phyloP scores from a whole-genome alignment of 2,113 vertebrate genomes.

The Grallaria varia region DNA sequence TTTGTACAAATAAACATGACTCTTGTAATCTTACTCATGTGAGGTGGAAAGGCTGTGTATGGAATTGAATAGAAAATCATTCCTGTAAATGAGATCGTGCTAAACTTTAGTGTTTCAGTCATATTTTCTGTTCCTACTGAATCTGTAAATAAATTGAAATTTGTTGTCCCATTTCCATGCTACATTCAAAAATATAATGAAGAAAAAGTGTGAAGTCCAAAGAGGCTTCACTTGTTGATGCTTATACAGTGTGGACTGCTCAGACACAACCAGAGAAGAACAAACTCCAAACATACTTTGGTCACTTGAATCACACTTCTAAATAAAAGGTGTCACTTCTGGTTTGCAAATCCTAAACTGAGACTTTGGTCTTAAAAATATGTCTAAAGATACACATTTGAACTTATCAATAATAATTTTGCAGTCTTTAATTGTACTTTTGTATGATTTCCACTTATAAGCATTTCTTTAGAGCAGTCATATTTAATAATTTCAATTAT shows the following conservation, averaged over 20 bases:
- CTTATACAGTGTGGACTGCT: not conserved
- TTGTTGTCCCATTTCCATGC: not conserved
- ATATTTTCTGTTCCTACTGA: not conserved
- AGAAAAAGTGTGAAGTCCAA: not conserved
- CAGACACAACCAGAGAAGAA: not conserved
- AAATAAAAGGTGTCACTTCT: not conserved
- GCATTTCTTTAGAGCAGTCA: not conserved
- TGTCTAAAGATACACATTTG: not conserved
- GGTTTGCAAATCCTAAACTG: not conserved
- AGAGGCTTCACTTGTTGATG: not conserved
- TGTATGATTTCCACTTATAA: not conserved
- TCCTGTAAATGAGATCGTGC: not conserved
- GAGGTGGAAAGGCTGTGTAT: not conserved
- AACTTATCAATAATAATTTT: not conserved
- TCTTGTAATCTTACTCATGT: not conserved
- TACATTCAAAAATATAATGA: not conserved
- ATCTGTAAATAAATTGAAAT: not conserved
- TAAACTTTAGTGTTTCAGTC: not conserved
- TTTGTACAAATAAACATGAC: not conserved
- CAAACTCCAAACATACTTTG: not conserved
- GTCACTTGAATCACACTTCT: not conserved
- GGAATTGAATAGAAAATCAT: not conserved
- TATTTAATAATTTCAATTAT: not conserved
- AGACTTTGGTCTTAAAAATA: not conserved
- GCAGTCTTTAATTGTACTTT: not conserved